Percentiles rank a stretch among this genome's conserved stretches.
These are phyloP conservation scores for Rhadina sibilatrix DNA, from an alignment of 2,113 vertebrate genomes.

Conservation along the genomic window DNA sequence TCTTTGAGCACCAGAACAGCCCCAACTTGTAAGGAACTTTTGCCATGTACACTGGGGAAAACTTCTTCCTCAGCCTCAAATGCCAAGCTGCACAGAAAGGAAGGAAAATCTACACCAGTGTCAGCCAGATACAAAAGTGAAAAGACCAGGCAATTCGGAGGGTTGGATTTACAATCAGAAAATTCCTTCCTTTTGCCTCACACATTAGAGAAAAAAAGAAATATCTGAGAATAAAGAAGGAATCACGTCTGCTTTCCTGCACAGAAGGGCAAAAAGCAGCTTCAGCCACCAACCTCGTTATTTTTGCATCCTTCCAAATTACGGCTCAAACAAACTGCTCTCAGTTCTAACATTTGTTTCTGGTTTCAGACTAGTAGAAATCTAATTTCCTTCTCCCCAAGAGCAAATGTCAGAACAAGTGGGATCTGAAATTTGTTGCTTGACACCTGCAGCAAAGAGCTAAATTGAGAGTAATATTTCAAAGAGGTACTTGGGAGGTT, in stretches of 20 bases:
- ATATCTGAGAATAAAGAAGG: background rate
- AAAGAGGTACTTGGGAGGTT: conserved; percentile 62
- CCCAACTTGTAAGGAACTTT: accelerated
- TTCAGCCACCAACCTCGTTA: conserved; percentile 35
- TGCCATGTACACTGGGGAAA: background rate
- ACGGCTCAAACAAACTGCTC: conserved; percentile 58
- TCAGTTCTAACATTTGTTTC: conserved; percentile 74
- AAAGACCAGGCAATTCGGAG: background rate
- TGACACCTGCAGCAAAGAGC: conserved; percentile 66
- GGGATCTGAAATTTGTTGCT: conserved; percentile 67
- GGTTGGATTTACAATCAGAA: background rate
- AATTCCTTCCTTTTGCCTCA: background rate
- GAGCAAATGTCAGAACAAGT: conserved; percentile 67
- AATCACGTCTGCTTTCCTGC: background rate
- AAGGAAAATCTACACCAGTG: background rate
- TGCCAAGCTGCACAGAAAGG: background rate
- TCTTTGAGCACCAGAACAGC: accelerated
- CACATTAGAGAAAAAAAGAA: background rate
- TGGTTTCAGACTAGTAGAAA: conserved; percentile 70
- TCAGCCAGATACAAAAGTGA: accelerated
- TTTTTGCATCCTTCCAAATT: conserved; percentile 54
- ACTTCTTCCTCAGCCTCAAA: background rate
- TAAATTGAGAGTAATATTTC: conserved; percentile 72
- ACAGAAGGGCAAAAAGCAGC: background rate
- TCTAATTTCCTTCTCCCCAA: conserved; percentile 70